phyloP scores from a whole-genome alignment of 2,113 vertebrate species.

The Macroglossus sobrinus region DNA sequence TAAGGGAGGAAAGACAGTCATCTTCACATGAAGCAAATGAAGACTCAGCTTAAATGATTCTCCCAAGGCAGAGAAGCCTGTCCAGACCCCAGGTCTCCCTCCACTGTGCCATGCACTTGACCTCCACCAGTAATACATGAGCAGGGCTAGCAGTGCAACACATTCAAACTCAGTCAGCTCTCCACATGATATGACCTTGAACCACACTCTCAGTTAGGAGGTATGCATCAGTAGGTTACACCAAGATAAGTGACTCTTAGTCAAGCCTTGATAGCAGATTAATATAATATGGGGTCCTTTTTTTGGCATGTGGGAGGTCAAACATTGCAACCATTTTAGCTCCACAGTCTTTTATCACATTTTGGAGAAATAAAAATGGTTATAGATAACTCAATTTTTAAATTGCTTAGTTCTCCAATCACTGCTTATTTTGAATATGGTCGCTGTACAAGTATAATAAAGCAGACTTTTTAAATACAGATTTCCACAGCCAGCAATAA shows the following conservation, averaged over 20 bases:
- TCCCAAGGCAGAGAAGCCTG: neutral
- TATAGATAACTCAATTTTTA: neutral
- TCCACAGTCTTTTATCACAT: neutral
- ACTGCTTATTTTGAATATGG: neutral
- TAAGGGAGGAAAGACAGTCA: neutral
- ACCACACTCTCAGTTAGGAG: neutral
- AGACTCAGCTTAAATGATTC: neutral
- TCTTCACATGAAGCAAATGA: neutral
- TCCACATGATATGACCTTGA: neutral
- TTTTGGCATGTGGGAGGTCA: neutral
- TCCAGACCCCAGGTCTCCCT: neutral
- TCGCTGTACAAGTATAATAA: neutral
- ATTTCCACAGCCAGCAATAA: neutral
- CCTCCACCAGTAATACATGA: neutral
- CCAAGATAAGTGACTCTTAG: too few relatives aligned
- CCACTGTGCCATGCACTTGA: too few relatives aligned
- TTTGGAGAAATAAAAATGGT: neutral
- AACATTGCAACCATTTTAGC: neutral
- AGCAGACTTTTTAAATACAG: neutral
- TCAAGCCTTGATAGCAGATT: neutral
- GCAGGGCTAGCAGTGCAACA: rapidly evolving
- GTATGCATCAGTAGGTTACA: rapidly evolving
- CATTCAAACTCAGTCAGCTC: neutral
- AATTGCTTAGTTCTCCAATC: neutral
- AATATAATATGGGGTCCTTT: neutral